Conservation (phyloP, 2,113 vertebrate genomes). For the Microcebus murinus region DNA sequence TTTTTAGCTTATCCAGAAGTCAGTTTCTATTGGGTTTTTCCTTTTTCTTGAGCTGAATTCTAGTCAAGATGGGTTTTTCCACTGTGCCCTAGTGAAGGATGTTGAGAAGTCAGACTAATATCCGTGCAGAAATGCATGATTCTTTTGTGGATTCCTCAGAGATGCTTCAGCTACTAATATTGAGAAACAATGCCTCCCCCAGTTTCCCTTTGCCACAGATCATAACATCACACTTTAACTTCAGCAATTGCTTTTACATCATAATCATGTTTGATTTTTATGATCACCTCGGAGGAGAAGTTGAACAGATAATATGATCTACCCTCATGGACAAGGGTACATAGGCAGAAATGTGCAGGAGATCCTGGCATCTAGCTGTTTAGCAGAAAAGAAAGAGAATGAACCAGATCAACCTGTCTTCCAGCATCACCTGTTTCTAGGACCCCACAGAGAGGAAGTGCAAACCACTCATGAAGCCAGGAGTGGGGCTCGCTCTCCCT, state of each 20-base stretch:
- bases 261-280: neutral
- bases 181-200: neutral
- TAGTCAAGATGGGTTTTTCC: neutral
- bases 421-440: neutral
- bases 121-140: neutral
- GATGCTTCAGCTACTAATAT: neutral
- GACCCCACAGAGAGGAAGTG: neutral
- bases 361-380: neutral
- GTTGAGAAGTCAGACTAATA: accelerated
- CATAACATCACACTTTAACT: neutral
- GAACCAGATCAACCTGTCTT: neutral
- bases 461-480: neutral
- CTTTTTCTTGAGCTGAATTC: neutral
- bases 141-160: neutral
- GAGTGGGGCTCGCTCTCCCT: neutral
- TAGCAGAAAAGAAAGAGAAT: neutral
- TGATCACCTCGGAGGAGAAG: neutral
- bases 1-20: neutral
- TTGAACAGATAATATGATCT: neutral
- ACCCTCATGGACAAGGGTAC: neutral
- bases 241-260: neutral
- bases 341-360: neutral
- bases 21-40: neutral
- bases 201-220: neutral
- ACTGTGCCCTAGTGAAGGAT: neutral